phyloP scores from a whole-genome alignment of 1,140 invertebrate genomes.

The Dendroctonus valens region DNA sequence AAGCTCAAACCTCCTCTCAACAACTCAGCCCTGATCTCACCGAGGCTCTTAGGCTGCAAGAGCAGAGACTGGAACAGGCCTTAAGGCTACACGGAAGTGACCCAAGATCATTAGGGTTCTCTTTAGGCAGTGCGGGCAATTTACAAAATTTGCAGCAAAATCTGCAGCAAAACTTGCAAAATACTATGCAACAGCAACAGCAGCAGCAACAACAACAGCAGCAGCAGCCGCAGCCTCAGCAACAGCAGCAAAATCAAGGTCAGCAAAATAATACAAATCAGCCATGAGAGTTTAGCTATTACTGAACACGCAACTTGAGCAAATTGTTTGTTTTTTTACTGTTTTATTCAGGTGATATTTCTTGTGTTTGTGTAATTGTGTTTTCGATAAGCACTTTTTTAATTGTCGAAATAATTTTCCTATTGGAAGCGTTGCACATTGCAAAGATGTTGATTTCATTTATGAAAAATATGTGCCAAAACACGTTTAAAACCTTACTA shows the following conservation, averaged over 20 bases:
- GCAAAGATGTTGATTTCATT: no score
- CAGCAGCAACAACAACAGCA: slow-evolving; percentile 57
- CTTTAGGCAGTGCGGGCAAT: slow-evolving; percentile 57
- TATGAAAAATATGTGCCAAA: slow-evolving; percentile 42
- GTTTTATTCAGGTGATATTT: background rate
- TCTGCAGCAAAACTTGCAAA: slow-evolving; percentile 56
- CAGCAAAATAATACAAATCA: slow-evolving; percentile 39
- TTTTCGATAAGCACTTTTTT: background rate
- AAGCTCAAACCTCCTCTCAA: slow-evolving; percentile 50
- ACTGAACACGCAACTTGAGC: slow-evolving; percentile 49
- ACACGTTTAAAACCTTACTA: slow-evolving; percentile 10
- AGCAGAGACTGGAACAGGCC: slow-evolving; percentile 78
- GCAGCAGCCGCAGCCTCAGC: slow-evolving; percentile 52
- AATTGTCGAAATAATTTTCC: background rate
- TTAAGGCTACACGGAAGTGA: slow-evolving; percentile 70
- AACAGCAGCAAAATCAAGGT: slow-evolving; percentile 53
- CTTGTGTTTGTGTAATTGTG: slow-evolving; percentile 10
- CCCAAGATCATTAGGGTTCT: slow-evolving; percentile 64
- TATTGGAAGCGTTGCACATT: no score
- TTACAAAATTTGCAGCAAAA: slow-evolving; percentile 58
- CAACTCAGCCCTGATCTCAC: slow-evolving; percentile 60
- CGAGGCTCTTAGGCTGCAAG: slow-evolving; percentile 74
- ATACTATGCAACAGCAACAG: slow-evolving; percentile 47
- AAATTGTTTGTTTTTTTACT: slow-evolving; percentile 1
- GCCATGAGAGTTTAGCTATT: slow-evolving; percentile 64